A percentile compares a stretch with the other conserved stretches of the same genome.
phyloP scores from a whole-genome alignment of 1,140 invertebrate species.

The Archegozetes longisetosus region DNA sequence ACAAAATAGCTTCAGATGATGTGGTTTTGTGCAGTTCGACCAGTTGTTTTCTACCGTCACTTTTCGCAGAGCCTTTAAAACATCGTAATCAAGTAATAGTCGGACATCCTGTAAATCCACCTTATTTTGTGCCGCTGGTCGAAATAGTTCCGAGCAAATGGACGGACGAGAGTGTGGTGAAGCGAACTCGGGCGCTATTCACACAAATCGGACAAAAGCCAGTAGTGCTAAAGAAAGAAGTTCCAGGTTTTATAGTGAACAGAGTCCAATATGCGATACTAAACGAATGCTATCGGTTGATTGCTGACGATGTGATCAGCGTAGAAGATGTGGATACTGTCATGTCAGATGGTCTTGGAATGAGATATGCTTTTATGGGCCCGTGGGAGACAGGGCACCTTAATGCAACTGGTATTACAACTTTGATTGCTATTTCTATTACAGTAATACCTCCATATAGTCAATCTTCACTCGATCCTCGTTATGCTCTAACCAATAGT shows the following conservation, averaged over 20 bases:
- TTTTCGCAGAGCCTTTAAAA: slow-evolving; percentile 56
- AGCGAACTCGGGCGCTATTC: slow-evolving; percentile 56
- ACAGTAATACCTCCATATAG: no score
- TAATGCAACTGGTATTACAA: slow-evolving; percentile 87
- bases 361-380: slow-evolving; percentile 85
- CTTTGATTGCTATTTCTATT: no score
- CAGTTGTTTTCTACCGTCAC: slow-evolving; percentile 69
- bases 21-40: slow-evolving; percentile 64
- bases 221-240: slow-evolving; percentile 62
- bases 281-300: slow-evolving; percentile 77
- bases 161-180: slow-evolving; percentile 47
- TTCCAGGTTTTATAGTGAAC: slow-evolving; percentile 82
- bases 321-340: slow-evolving; percentile 81
- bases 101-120: slow-evolving; percentile 89
- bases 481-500: slow-evolving; percentile 19
- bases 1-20: slow-evolving; percentile 45
- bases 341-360: slow-evolving; percentile 83
- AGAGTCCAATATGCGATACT: slow-evolving; percentile 90
- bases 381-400: slow-evolving; percentile 84
- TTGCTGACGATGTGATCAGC: slow-evolving; percentile 60
- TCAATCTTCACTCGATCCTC: slow-evolving; percentile 11
- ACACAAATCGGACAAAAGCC: slow-evolving; percentile 75
- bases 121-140: slow-evolving; percentile 83
- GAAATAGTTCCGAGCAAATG: slow-evolving; percentile 86
- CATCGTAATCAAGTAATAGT: slow-evolving; percentile 57